Evolutionary conservation across 2,888 invertebrate species (phyloP), one percentile per base, ranked within the genome.

Genomic region (Lasioglossum vierecki): DNA sequence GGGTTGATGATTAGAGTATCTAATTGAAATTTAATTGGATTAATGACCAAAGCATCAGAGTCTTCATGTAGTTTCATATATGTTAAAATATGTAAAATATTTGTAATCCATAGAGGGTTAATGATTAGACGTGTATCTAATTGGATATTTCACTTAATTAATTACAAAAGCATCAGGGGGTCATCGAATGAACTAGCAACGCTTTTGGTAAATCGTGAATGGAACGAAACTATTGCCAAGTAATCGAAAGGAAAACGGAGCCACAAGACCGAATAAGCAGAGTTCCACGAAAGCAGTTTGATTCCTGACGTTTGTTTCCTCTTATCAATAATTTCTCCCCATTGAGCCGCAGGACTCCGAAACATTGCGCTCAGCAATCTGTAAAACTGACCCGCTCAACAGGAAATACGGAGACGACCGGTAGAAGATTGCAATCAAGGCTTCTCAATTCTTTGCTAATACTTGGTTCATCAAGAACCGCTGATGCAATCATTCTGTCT

Each of bases 401-500:
- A 70, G 68, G 68, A 75, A 44, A 53, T 66, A 26, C 41, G 57
- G 41, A 63, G 75, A 60, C 66, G 66, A 35, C 46, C 74, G 77
- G n/a, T 81, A 73, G 80, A 87, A 85, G 85, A 74, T 90, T 79
- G 89, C 85, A 85, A 87, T 90, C 90, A 88, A 79, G 84, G 81
- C 79, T 81, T 83, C 84, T 82, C 79, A 53, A 83, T 87, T 79
- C 84, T 89, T 89, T 82, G 74, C 83, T 86, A 87, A 80, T 90
- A 83, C 80, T 80, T 80, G 80, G 78, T 90, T 87, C 82, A 84
- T 86, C 87, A 82, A 76, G 82, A 88, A 90, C 68, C 85, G 88
- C 90, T 84, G 87, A 90, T 85, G 86, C 82, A 84, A 90, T 86
- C 85, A 81, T 87, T 86, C 84, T 74, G 79, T 85, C 81, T 86